These are phyloP conservation scores for Drosophila ananassae DNA, from an alignment of 1,140 invertebrate species.

Conservation along the genomic window DNA sequence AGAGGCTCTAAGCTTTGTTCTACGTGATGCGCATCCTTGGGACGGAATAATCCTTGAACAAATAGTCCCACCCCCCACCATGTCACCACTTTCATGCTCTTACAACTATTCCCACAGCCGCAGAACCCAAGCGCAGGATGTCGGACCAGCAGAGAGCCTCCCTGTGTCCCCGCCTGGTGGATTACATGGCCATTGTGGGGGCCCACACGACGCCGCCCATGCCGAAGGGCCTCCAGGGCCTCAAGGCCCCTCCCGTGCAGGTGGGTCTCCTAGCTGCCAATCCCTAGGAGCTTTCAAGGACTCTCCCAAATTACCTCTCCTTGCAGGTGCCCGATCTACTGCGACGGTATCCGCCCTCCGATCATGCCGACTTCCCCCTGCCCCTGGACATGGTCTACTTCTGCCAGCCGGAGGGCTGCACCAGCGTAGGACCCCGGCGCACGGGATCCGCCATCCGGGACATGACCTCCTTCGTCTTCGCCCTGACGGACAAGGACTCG, in stretches of 20 bases:
- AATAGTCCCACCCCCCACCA: neutral
- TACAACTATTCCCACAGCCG: constrained; percentile 1
- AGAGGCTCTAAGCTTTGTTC: neutral
- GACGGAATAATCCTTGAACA: constrained; percentile 11
- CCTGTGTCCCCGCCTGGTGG: constrained; percentile 93
- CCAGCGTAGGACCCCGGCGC: constrained; percentile 94
- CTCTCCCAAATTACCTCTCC: neutral
- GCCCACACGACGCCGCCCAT: constrained; percentile 89
- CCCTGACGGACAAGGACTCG: constrained; percentile 99
- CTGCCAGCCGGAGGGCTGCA: constrained; percentile 99
- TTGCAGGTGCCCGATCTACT: constrained; percentile 92
- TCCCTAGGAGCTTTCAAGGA: neutral
- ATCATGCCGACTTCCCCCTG: constrained; percentile 98
- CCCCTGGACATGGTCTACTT: constrained; percentile 99
- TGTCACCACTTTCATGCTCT: neutral
- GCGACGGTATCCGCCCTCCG: constrained; percentile 98
- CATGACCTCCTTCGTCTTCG: constrained; percentile 98
- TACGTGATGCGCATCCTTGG: constrained; percentile 3
- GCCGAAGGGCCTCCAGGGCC: constrained; percentile 85
- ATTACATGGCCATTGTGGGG: constrained; percentile 98
- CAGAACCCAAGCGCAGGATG: constrained; percentile 55
- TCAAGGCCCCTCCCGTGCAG: constrained; percentile 89
- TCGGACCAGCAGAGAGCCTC: constrained; percentile 89
- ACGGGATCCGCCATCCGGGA: constrained; percentile 90
- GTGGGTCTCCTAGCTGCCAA: constrained; percentile 83